Base-by-base conservation (phyloP, 1,140 invertebrate species). In the Aphidius gifuensis region DNA sequence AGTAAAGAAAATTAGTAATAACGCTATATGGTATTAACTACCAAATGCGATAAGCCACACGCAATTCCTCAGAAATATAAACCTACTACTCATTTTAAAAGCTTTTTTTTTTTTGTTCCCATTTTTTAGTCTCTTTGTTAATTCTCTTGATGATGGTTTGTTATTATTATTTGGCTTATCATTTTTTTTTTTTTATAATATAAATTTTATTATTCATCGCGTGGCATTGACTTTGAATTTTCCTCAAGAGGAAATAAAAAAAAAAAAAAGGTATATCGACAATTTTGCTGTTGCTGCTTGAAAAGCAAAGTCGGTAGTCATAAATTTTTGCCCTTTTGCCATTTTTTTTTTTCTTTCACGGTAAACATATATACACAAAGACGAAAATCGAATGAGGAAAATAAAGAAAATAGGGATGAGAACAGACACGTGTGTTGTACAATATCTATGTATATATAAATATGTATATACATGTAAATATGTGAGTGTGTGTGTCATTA, bases 141-240 rank as follows among this genome's bases (percentile, higher is more conserved):
- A 16, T 16, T 16, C 16, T 16, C 16, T 32, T 32, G 23, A 32
- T 32, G 4, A 32, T 32, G 4, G 4, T 55, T n/a, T 42, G 44
- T 42, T 55, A 42, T 11, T 44, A 44, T 44, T 7, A 7, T 44
- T 7, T 44, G 5, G 40, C 53, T 21, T 43, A 32, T 32, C 16
- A 6, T 50, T 32, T 55, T 39, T 1, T 42, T 43, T 6, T 43
- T 5, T 6, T 2, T 40, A 8, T 16, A 6, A 5, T 42, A 16
- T 5, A 5, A 6, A 43, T 43, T 55, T 55, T 43, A 55, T 43
- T 55, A 39, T 55, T 55, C 40, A 55, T 3, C 6, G 7, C 6
- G 7, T 49, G 58, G 11, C 46, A 48, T 59, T 59, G 58, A 59
- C 58, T 49, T 59, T 59, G 58, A 59, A 50, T 47, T 8, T 47